phyloP scores from a whole-genome alignment of 2,113 vertebrate genomes.

The Excalfactoria chinensis region DNA sequence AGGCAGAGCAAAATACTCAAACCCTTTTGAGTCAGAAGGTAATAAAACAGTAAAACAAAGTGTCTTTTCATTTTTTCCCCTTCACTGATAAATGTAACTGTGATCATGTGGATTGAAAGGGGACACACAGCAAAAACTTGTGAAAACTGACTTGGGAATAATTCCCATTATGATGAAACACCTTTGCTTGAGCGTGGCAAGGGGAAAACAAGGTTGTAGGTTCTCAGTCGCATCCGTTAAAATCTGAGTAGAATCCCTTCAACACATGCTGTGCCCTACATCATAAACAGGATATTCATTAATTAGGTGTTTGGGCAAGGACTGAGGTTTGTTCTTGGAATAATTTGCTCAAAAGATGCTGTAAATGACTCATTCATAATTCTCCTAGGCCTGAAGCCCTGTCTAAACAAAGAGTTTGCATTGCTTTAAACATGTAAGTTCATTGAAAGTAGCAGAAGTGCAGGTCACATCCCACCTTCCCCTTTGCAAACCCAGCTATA shows the following conservation, averaged over 20 bases:
- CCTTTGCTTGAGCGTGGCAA: constrained; percentile 42
- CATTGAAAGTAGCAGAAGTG: constrained; percentile 19
- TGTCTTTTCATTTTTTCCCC: background rate
- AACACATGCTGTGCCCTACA: constrained; percentile 13
- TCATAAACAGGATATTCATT: constrained; percentile 49
- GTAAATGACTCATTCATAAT: constrained; percentile 10
- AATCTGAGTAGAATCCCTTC: constrained; percentile 15
- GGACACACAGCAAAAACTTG: constrained; percentile 25
- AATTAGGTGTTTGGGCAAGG: constrained; percentile 35
- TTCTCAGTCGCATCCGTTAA: background rate
- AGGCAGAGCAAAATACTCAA: background rate
- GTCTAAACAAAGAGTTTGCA: background rate
- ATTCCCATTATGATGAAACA: constrained; percentile 58
- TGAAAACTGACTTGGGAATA: constrained; percentile 64
- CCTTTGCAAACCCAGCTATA: background rate
- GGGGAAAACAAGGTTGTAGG: constrained; percentile 60
- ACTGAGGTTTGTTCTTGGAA: constrained; percentile 27
- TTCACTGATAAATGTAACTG: background rate
- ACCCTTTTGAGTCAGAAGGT: background rate
- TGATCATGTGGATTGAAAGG: constrained; percentile 20
- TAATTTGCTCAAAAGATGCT: background rate
- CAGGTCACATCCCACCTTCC: constrained; percentile 5
- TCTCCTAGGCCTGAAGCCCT: constrained; percentile 7
- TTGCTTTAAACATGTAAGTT: constrained; percentile 19
- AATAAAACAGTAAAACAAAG: background rate